Evolutionary conservation across 2,113 vertebrate species (phyloP).

Genomic region (Lathamus discolor): DNA sequence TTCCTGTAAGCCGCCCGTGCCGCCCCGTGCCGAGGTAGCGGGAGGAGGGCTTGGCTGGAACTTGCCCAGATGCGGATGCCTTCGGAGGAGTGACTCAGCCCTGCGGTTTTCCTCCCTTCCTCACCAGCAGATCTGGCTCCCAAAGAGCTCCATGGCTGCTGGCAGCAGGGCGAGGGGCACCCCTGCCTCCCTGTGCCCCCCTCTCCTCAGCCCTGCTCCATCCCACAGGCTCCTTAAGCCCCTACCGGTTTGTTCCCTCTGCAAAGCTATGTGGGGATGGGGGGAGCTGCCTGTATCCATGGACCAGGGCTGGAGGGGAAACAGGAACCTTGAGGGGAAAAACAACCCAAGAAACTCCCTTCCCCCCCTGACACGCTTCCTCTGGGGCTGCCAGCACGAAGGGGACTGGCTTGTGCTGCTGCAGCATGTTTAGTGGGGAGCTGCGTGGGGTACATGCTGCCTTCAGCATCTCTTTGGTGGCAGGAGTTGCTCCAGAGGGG

Average conservation of each 20-base stretch:
- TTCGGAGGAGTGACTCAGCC: constrained; percentile 24
- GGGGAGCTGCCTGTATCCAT: neutral
- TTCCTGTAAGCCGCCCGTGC: constrained; percentile 12
- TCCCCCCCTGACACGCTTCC: neutral
- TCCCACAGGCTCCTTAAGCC: neutral
- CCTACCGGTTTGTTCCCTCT: neutral
- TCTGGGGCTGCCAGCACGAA: fast-evolving
- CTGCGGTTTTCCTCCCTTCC: constrained; percentile 47
- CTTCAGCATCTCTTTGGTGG: neutral
- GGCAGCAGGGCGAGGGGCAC: fast-evolving
- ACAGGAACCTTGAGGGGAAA: constrained; percentile 43
- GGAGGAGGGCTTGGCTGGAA: neutral
- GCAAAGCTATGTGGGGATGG: neutral
- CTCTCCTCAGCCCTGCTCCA: neutral
- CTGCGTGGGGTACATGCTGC: neutral
- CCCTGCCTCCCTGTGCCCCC: neutral
- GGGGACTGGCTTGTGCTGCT: neutral
- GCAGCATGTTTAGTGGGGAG: neutral
- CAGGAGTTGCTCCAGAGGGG: neutral
- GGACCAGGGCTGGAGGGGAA: neutral
- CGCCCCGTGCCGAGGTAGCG: neutral
- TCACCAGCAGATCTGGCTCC: neutral
- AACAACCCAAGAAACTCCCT: constrained; percentile 36
- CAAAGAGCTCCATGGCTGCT: neutral
- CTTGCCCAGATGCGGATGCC: neutral